These are phyloP conservation scores for Brachionus koreanus DNA, from an alignment of 1,140 invertebrate species.

Conservation along the genomic window DNA sequence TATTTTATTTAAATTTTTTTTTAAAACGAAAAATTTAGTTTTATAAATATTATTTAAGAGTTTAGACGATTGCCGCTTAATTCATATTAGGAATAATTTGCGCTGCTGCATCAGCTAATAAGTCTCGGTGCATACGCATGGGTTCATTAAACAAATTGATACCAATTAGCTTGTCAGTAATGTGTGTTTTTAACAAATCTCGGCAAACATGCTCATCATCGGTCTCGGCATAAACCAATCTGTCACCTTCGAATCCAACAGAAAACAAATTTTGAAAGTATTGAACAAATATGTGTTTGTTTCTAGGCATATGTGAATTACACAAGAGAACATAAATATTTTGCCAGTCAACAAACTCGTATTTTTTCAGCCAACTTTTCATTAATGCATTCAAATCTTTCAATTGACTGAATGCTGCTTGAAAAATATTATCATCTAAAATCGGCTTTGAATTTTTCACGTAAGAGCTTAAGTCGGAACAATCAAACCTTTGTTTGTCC, in stretches of 20 bases:
- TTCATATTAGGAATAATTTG: neutral
- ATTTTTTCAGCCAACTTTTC: neutral
- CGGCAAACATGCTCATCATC: neutral
- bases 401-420: neutral
- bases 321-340: neutral
- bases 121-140: neutral
- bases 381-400: neutral
- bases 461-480: neutral
- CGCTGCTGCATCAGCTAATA: neutral
- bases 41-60: neutral
- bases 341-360: neutral
- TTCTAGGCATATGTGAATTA: neutral
- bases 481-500: neutral
- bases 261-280: neutral
- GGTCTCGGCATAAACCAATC: neutral
- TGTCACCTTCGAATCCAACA: neutral
- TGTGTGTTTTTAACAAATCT: neutral
- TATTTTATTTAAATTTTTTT: no score
- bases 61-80: neutral
- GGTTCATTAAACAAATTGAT: constrained; percentile 11
- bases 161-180: neutral
- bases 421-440: neutral
- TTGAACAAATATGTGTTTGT: neutral
- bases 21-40: no score
- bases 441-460: neutral